Conservation (phyloP, 2,888 invertebrate species). For the Aradus depressus region DNA sequence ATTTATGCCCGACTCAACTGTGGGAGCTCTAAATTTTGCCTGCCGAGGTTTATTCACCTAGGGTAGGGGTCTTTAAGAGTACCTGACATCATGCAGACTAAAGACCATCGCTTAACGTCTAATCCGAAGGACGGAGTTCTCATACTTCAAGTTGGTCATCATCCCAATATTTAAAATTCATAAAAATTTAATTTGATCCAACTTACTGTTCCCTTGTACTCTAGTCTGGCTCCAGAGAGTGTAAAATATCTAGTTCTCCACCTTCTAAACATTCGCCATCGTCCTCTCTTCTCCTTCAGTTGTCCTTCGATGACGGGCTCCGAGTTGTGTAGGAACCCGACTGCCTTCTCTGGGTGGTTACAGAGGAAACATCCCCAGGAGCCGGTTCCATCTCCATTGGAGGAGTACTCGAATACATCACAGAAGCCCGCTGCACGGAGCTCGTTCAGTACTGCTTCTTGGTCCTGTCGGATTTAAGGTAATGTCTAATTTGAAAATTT, state of each 20-base stretch:
- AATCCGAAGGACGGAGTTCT: no score
- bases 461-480: no score
- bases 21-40: no score
- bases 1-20: no score
- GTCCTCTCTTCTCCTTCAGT: conserved; percentile 81
- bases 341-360: conserved; percentile 81
- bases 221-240: conserved; percentile 80
- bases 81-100: no score
- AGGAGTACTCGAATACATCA: conserved; percentile 76
- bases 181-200: no score
- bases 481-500: no score
- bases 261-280: conserved; percentile 79
- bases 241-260: conserved; percentile 94
- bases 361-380: conserved; percentile 91
- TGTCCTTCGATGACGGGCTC: conserved; percentile 84
- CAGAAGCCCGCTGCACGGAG: conserved; percentile 76
- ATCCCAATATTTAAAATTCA: no score
- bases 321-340: conserved; percentile 67
- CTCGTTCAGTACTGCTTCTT: conserved; percentile 75
- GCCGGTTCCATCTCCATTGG: conserved; percentile 43
- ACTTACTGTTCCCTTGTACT: conserved; percentile 71
- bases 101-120: no score
- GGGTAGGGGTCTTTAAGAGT: no score
- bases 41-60: no score
- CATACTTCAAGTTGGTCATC: no score